Evolutionary conservation across 2,888 invertebrate genomes (phyloP).

Genomic region (Mesochorus sp.): DNA sequence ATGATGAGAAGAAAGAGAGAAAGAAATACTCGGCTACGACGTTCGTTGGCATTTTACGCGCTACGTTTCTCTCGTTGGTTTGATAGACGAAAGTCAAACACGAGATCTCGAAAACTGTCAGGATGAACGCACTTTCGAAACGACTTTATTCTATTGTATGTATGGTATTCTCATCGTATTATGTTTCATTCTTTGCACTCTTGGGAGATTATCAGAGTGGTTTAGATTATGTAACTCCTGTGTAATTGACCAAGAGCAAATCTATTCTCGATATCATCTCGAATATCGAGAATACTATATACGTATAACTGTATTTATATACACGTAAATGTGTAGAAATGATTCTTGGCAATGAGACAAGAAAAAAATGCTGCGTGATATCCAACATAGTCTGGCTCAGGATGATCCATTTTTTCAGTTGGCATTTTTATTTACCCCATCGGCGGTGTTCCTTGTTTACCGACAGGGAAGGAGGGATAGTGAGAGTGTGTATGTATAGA

Average conservation of each 20-base stretch:
- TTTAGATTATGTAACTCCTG: neutral
- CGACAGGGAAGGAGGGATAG: conserved; percentile 22
- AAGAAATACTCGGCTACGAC: conserved; percentile 34
- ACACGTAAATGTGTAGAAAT: conserved; percentile 24
- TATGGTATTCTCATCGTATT: too few species aligned
- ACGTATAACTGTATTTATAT: neutral
- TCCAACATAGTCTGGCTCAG: conserved; percentile 15
- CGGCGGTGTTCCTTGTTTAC: conserved; percentile 30
- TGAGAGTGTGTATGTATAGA: conserved; percentile 20
- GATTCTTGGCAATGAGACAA: conserved; percentile 40
- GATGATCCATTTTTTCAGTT: neutral
- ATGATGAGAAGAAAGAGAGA: conserved; percentile 43
- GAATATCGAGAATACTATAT: conserved; percentile 23
- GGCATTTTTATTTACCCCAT: conserved; percentile 10
- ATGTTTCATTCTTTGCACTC: too few species aligned
- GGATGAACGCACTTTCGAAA: conserved; percentile 12
- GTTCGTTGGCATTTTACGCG: conserved; percentile 28
- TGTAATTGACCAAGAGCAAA: conserved; percentile 33
- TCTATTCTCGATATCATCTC: conserved; percentile 21
- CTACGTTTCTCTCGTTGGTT: conserved; percentile 3
- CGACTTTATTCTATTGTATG: conserved; percentile 27
- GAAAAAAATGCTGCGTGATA: conserved; percentile 18
- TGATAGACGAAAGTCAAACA: conserved; percentile 54
- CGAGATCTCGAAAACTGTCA: conserved; percentile 13
- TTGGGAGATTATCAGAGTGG: conserved; percentile 7